Evolutionary conservation across 2,113 vertebrate species (phyloP).

Genomic region (Tympanuchus pallidicinctus): DNA sequence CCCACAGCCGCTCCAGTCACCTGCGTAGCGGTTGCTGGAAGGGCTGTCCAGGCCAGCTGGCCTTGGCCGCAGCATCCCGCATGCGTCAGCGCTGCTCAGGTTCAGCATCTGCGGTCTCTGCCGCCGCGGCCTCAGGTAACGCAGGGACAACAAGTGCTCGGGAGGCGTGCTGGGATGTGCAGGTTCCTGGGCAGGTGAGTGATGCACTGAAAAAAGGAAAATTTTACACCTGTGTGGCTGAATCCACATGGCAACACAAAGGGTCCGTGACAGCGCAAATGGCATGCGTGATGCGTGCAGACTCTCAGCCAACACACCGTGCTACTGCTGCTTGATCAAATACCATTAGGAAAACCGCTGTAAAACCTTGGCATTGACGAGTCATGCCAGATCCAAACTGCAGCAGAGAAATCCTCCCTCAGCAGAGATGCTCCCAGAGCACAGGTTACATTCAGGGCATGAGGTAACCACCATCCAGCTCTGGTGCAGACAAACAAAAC

Average conservation of each 20-base stretch:
- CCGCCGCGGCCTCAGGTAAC: constrained; percentile 86
- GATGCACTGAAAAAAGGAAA: constrained; percentile 81
- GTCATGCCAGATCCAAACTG: constrained; percentile 57
- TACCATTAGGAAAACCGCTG: constrained; percentile 52
- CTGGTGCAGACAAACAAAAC: constrained; percentile 54
- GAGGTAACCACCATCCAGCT: constrained; percentile 62
- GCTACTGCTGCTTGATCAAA: constrained; percentile 7
- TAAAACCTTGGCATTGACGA: constrained; percentile 45
- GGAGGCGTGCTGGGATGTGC: constrained; percentile 18
- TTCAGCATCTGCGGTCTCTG: constrained; percentile 92
- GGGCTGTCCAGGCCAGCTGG: constrained; percentile 91
- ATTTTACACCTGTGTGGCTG: constrained; percentile 34
- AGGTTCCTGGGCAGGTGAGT: constrained; percentile 73
- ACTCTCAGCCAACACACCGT: constrained; percentile 56
- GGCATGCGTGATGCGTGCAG: constrained; percentile 69
- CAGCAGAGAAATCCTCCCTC: background rate
- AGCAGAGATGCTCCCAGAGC: constrained; percentile 41
- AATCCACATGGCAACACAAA: background rate
- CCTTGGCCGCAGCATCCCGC: constrained; percentile 85
- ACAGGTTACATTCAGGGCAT: constrained; percentile 29
- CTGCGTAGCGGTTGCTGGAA: constrained; percentile 94
- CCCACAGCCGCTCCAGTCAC: constrained; percentile 94
- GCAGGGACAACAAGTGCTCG: constrained; percentile 61
- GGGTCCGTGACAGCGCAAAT: background rate
- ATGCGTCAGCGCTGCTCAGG: constrained; percentile 79